Conservation (phyloP, 2,113 vertebrate species). For the Nibea coibor region DNA sequence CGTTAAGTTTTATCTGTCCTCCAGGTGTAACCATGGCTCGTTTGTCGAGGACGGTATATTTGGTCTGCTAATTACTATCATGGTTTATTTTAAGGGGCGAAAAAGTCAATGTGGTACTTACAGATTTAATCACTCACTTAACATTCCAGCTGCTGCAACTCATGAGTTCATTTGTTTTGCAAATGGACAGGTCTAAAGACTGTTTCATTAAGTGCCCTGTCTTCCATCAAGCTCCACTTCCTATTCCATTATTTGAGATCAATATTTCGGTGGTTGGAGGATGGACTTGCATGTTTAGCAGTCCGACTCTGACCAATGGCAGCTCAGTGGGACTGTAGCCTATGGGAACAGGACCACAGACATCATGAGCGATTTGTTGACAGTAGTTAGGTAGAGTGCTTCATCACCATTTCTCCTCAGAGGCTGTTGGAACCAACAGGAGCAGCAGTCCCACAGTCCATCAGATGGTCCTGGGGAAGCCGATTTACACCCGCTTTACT, state of each 20-base stretch:
- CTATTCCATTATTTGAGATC: slow-evolving; percentile 72
- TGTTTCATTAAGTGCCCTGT: slow-evolving; percentile 59
- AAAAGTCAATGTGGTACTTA: slow-evolving; percentile 57
- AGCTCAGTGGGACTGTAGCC: slow-evolving; percentile 8
- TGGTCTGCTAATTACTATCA: slow-evolving; percentile 20
- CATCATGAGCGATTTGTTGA: slow-evolving; percentile 65
- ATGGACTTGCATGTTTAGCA: slow-evolving; percentile 45
- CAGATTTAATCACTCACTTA: slow-evolving; percentile 62
- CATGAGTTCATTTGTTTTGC: slow-evolving; percentile 50
- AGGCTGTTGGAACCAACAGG: slow-evolving; percentile 34
- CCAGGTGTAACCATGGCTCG: slow-evolving; percentile 2
- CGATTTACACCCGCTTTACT: slow-evolving; percentile 43
- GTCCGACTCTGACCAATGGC: slow-evolving; percentile 18
- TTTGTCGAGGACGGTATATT: slow-evolving; percentile 17
- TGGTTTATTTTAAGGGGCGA: slow-evolving; percentile 45
- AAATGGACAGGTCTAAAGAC: slow-evolving; percentile 54
- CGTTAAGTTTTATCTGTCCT: background rate
- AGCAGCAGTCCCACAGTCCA: slow-evolving; percentile 15
- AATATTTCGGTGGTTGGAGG: slow-evolving; percentile 45
- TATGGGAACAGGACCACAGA: slow-evolving; percentile 12
- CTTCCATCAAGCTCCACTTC: slow-evolving; percentile 58
- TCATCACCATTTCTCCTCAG: slow-evolving; percentile 41
- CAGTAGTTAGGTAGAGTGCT: slow-evolving; percentile 40
- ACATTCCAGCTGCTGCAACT: slow-evolving; percentile 33
- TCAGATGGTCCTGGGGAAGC: slow-evolving; percentile 32